Percentiles rank a stretch among this genome's conserved stretches.
Conservation (phyloP, 2,113 vertebrate genomes). For the Callochromis pleurospilus region DNA sequence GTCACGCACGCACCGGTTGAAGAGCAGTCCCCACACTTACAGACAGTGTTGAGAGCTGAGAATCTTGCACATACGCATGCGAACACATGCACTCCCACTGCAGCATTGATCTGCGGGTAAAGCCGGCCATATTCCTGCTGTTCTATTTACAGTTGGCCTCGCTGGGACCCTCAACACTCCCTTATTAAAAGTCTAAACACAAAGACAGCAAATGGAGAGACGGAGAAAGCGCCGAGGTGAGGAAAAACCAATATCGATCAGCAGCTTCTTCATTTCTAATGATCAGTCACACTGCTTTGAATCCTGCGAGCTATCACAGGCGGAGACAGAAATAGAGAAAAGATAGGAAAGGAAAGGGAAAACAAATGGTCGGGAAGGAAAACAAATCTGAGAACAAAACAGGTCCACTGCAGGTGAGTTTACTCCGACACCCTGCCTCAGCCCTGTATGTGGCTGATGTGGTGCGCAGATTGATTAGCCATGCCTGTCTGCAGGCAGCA, state of each 20-base stretch:
- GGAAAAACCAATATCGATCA: conserved; percentile 12
- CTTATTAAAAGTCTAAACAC: conserved; percentile 61
- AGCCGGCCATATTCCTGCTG: conserved; percentile 42
- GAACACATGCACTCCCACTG: not conserved
- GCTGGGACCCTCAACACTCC: conserved; percentile 50
- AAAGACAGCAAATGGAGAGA: not conserved
- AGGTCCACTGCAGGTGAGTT: not conserved
- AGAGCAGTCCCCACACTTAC: not conserved
- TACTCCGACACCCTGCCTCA: not conserved
- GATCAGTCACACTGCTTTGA: not conserved
- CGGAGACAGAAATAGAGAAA: not conserved
- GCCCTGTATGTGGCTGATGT: conserved; percentile 17
- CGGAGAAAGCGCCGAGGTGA: not conserved
- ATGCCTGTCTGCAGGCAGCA: conserved; percentile 10
- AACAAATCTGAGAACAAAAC: not conserved
- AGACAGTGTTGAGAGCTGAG: not conserved
- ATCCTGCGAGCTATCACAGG: not conserved
- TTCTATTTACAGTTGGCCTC: conserved; percentile 57
- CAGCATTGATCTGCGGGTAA: conserved; percentile 58
- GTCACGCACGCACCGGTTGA: not conserved
- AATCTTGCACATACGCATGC: not conserved
- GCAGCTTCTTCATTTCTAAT: not conserved
- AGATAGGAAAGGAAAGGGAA: not conserved
- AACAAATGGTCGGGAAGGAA: not conserved
- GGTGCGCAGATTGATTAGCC: conserved; percentile 32